Base-by-base conservation (phyloP, 2,888 invertebrate species). In the Cyclophora punctaria region DNA sequence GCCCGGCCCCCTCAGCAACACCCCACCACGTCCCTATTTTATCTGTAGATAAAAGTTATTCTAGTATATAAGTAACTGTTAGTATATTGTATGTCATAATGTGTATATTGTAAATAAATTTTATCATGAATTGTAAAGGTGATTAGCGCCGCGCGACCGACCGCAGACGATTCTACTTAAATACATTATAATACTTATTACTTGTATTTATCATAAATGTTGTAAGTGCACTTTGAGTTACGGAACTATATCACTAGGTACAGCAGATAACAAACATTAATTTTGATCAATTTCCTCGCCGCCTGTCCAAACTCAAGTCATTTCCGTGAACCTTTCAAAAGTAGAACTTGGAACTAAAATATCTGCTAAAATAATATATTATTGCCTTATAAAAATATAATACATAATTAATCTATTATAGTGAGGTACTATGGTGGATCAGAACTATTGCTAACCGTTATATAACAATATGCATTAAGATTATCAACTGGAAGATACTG, bases 151-250 rank as follows among this genome's bases (percentile, higher is more conserved):
- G 76, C 83, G 83, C 84, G 83, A 76, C 71, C 73, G 70, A 73
- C 72, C 75, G 67, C 63, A 33, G 51, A 55, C 69, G 67, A 63
- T 69, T 72, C 66, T 69, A 82, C 80, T 76, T 77, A 80, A 66
- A 37, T 42, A n/a, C 53, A 49, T 47, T 76, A 81, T 75, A 82
- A 82, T 83, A 82, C 78, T 83, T 78, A 76, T 77, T 71, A 74
- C 71, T 78, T 80, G 80, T 75, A 77, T 37, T 37, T 73, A 69
- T 69, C 65, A 75, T 71, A 73, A 76, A 80, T 75, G 69, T 74
- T 70, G 76, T 88, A 88, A 88, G 88, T 87, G 88, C 88, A 88
- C 88, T 88, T 88, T 79, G 77, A 82, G 66, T 81, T 84, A 84
- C 66, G 85, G 86, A 87, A 86, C 87, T 85, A 86, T 81, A 66